Conservation (phyloP, 1,140 invertebrate species). For the Zaprionus vittiger region DNA sequence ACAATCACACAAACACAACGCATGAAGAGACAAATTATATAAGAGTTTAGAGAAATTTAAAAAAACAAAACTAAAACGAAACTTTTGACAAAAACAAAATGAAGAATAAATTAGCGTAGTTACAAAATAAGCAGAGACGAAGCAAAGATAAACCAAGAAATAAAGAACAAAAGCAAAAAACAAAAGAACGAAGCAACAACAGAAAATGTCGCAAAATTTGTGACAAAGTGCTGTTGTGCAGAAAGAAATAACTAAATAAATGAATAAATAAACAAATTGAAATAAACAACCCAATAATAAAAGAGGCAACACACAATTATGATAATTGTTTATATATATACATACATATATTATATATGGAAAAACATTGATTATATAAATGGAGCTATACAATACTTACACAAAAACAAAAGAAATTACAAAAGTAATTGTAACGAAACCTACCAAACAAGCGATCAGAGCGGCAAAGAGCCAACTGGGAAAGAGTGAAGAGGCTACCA, state of each 20-base stretch:
- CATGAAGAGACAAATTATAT: constrained; percentile 80
- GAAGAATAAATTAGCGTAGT: constrained; percentile 76
- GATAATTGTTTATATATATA: constrained; percentile 81
- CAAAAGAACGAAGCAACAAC: constrained; percentile 34
- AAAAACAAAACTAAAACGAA: constrained; percentile 64
- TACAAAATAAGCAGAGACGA: constrained; percentile 76
- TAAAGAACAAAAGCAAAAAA: constrained; percentile 35
- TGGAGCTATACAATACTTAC: constrained; percentile 76
- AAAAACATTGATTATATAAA: constrained; percentile 77
- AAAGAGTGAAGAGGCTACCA: not conserved
- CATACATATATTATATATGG: constrained; percentile 75
- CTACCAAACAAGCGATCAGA: constrained; percentile 40
- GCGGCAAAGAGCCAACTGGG: constrained; percentile 29
- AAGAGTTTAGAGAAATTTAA: constrained; percentile 81
- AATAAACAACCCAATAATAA: constrained; percentile 49
- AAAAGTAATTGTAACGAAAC: constrained; percentile 51
- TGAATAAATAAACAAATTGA: constrained; percentile 23
- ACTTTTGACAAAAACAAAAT: constrained; percentile 60
- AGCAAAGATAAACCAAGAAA: constrained; percentile 53
- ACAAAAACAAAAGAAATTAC: constrained; percentile 50
- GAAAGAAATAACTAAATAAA: constrained; percentile 35
- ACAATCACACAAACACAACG: constrained; percentile 60
- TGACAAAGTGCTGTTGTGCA: too few species aligned
- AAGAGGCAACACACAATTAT: constrained; percentile 67
- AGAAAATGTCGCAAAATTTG: constrained; percentile 64